A percentile compares a stretch with the other conserved stretches of the same genome.
phyloP scores from a whole-genome alignment of 2,113 vertebrate genomes.

The Pollimyrus isidori region DNA sequence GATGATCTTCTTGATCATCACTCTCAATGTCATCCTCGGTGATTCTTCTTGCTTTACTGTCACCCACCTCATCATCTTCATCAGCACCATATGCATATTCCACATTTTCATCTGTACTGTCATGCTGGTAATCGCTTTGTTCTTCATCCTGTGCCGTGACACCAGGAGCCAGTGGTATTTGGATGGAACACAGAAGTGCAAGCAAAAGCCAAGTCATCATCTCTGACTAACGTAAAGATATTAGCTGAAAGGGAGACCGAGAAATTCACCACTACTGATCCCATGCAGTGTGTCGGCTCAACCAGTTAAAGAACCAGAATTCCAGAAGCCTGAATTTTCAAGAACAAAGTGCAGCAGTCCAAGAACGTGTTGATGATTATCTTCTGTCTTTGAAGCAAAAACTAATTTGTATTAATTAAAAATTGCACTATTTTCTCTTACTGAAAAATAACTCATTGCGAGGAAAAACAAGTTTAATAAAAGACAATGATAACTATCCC shows the following conservation, averaged over 20 bases:
- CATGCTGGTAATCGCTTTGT: slow-evolving; percentile 20
- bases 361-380: not conserved
- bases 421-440: not conserved
- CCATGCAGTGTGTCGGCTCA: not conserved
- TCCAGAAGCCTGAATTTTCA: not conserved
- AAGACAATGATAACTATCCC: not conserved
- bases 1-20: not conserved
- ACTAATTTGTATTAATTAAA: not conserved
- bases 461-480: not conserved
- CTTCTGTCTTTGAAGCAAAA: not conserved
- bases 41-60: not conserved
- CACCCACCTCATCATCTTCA: not conserved
- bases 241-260: not conserved
- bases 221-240: slow-evolving; percentile 1
- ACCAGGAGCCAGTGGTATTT: slow-evolving; percentile 16
- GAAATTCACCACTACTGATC: not conserved
- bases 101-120: not conserved
- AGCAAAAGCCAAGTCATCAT: slow-evolving; percentile 47
- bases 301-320: not conserved
- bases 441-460: not conserved
- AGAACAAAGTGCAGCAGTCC: not conserved
- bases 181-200: slow-evolving; percentile 44
- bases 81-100: slow-evolving; percentile 10
- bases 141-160: slow-evolving; percentile 34
- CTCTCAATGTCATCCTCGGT: not conserved